Percentiles rank a stretch among this genome's conserved stretches.
These are phyloP conservation scores for Pogonocherus hispidulus DNA, from an alignment of 2,888 invertebrate genomes.

Conservation along the genomic window DNA sequence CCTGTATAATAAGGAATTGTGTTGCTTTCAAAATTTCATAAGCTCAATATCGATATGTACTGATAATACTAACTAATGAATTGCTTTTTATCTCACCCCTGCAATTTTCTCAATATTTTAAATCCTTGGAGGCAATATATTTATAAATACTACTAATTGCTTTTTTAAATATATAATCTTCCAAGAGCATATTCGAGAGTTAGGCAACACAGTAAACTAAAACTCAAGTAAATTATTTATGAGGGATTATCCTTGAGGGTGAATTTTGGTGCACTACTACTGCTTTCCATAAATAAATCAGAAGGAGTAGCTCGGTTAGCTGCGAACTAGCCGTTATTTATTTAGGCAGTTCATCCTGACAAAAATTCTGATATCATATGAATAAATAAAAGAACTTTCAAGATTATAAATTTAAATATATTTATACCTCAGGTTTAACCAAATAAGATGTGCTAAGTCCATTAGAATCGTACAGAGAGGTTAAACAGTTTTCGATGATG, in stretches of 20 bases:
- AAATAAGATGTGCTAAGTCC: no score
- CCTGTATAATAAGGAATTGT: no score
- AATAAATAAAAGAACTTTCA: neutral
- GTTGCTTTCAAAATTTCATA: no score
- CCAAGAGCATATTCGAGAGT: neutral
- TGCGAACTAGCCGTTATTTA: neutral
- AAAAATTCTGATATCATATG: neutral
- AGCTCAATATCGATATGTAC: no score
- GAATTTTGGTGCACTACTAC: neutral
- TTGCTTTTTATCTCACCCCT: no score
- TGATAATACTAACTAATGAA: no score
- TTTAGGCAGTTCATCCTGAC: neutral
- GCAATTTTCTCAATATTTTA: no score
- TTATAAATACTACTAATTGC: no score
- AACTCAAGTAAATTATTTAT: conserved; percentile 1
- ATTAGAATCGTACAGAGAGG: no score
- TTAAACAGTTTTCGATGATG: no score
- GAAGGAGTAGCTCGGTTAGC: neutral
- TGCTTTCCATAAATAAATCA: neutral
- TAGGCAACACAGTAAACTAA: neutral
- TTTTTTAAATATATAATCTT: neutral
- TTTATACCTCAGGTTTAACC: no score
- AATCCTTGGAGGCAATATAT: no score
- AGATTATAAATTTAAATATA: neutral
- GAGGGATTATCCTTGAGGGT: conserved; percentile 1